These are phyloP conservation scores for Nothura maculosa DNA, from an alignment of 2,797 vertebrate species.

Conservation along the genomic window DNA sequence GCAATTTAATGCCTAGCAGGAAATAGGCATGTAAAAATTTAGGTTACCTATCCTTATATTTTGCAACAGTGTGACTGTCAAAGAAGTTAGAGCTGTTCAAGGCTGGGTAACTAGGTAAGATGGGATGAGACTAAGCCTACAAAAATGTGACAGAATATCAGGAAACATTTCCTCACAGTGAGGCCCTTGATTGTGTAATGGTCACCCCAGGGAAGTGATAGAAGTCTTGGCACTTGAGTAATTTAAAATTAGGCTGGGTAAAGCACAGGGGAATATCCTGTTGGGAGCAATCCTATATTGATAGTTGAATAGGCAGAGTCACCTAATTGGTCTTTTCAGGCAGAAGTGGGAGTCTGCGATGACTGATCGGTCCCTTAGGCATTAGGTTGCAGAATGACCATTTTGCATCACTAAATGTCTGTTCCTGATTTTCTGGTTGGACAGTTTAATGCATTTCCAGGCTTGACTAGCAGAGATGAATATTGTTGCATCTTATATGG, in stretches of 20 bases:
- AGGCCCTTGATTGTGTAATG: conserved; percentile 51
- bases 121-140: not conserved
- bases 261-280: conserved; percentile 71
- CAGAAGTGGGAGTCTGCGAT: conserved; percentile 68
- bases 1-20: not conserved
- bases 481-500: conserved; percentile 64
- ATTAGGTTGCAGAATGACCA: conserved; percentile 71
- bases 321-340: conserved; percentile 74
- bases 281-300: conserved; percentile 71
- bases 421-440: conserved; percentile 75
- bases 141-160: conserved; percentile 59
- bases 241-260: conserved; percentile 74
- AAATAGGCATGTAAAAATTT: not conserved
- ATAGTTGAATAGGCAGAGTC: conserved; percentile 71
- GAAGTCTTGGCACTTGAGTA: conserved; percentile 74
- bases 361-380: conserved; percentile 72
- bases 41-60: not conserved
- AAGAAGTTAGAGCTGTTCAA: not conserved
- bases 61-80: accelerated
- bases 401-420: conserved; percentile 76
- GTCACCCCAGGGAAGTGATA: conserved; percentile 68
- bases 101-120: not conserved
- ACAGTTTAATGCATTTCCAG: conserved; percentile 74
- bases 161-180: conserved; percentile 61
- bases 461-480: conserved; percentile 68